phyloP scores from a whole-genome alignment of 2,113 vertebrate species.

The Ascaphus truei region DNA sequence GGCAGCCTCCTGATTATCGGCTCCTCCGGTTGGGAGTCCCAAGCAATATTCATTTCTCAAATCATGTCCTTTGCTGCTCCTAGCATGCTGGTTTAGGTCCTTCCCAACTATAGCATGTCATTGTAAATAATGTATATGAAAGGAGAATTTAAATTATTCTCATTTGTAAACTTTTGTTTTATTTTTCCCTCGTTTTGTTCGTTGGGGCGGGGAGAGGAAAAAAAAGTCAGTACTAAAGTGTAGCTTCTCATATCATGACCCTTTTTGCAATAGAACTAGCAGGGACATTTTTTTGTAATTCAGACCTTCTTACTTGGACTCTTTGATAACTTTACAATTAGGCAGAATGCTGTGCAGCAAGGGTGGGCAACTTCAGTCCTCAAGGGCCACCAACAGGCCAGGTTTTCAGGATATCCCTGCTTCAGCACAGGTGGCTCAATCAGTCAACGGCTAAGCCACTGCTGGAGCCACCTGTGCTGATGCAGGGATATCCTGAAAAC shows the following conservation, averaged over 20 bases:
- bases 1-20: background rate
- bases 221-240: background rate
- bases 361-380: too few relatives aligned
- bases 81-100: background rate
- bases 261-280: conserved; percentile 3
- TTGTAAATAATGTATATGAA: conserved; percentile 64
- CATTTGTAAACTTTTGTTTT: conserved; percentile 46
- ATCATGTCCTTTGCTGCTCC: background rate
- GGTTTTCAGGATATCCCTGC: too few relatives aligned
- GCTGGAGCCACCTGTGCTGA: too few relatives aligned
- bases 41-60: background rate
- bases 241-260: background rate
- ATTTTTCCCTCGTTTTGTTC: background rate
- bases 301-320: too few relatives aligned
- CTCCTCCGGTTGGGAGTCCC: background rate
- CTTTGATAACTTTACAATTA: background rate
- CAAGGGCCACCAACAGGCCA: too few relatives aligned
- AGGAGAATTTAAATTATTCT: conserved; percentile 64
- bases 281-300: background rate
- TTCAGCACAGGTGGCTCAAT: too few relatives aligned
- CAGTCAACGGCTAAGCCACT: too few relatives aligned
- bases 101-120: background rate
- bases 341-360: too few relatives aligned
- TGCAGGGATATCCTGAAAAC: too few relatives aligned
- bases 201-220: background rate